Conservation (phyloP, 2,797 vertebrate genomes). For the Falco biarmicus region DNA sequence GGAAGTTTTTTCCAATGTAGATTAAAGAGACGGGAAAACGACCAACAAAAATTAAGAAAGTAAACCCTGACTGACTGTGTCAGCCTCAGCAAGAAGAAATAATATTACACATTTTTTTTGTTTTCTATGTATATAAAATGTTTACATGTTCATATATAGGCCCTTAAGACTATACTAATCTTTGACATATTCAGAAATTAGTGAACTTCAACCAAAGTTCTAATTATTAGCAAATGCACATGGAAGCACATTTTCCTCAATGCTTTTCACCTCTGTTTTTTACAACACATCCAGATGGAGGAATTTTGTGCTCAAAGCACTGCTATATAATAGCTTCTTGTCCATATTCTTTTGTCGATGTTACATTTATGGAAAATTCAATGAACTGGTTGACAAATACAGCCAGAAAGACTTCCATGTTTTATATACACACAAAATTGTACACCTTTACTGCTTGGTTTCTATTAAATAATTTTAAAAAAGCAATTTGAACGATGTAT, state of each 20-base stretch:
- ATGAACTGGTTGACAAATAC: neutral
- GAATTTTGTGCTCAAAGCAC: neutral
- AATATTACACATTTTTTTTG: neutral
- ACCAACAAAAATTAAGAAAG: neutral
- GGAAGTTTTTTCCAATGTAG: neutral
- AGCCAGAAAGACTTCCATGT: neutral
- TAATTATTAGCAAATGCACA: neutral
- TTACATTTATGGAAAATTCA: neutral
- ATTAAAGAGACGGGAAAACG: neutral
- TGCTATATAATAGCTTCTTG: neutral
- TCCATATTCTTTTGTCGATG: neutral
- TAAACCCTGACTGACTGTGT: neutral
- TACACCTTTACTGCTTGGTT: neutral
- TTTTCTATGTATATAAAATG: neutral
- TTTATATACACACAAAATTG: neutral
- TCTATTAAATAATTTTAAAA: neutral
- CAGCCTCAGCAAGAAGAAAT: neutral
- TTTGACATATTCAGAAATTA: neutral
- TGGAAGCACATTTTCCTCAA: neutral
- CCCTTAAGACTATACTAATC: neutral
- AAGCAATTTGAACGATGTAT: neutral
- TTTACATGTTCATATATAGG: neutral
- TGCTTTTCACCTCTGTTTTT: neutral
- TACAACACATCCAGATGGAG: neutral
- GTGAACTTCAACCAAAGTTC: neutral